Base-by-base conservation (phyloP, 2,113 vertebrate genomes). In the Aphelocoma coerulescens region DNA sequence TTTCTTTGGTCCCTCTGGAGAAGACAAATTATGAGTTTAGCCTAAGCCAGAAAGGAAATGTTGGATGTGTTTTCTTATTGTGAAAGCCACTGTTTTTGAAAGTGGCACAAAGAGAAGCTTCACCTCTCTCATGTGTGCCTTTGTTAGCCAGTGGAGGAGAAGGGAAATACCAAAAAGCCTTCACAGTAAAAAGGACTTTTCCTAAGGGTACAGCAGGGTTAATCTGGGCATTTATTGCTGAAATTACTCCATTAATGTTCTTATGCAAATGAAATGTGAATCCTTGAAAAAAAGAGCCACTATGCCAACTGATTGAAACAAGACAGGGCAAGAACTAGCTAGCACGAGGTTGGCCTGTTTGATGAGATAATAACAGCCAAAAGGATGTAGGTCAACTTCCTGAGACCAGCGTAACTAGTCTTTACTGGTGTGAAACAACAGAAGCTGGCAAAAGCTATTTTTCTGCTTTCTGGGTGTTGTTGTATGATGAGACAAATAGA, bases 191-290 rank as follows among this genome's bases (percentile, higher is more conserved):
- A 55, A 78, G 52, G 39, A 58, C n/a, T 77, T 88, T 89, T 86
- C 72, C 44, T 74, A 59, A 78, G 55, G 59, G 23, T 41, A 65
- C 13, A 52, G 43, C 57, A 67, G 76, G 19, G 39, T 67, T 93
- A 91, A 81, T 32, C 35, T 74, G 65, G 68, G 88, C 0, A 0
- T 73, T 91, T 92, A 59, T 66, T 86, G 88, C 73, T 90, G 88
- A 90, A 96, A 88, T 91, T 21, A 35, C 32, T 88, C n/a, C 37
- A 83, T 63, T 80, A 92, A 75, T 0, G 0, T 90, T 91, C 75
- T 74, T 90, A 77, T 86, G 57, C 48, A 96, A 93, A 86, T 78
- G 35, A 67, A 92, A 88, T 63, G 39, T 52, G 88, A 90, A 92
- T 84, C 33, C 33, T 78, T 97, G 75, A 55, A 85, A 88, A 88